phyloP scores from a whole-genome alignment of 2,888 invertebrate species.

The Hedychridium roseum region DNA sequence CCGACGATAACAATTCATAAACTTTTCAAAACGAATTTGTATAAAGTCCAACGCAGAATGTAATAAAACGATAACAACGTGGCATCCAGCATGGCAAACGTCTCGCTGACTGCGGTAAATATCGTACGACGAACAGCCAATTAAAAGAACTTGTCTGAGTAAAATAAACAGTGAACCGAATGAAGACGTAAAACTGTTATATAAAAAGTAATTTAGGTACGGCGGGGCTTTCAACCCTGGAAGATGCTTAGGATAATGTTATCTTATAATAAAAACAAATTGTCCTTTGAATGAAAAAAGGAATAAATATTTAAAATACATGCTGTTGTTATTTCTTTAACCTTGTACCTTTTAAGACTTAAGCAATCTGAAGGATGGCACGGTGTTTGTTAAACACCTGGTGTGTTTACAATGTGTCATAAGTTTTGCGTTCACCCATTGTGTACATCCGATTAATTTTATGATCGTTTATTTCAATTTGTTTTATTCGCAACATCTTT shows the following conservation, averaged over 20 bases:
- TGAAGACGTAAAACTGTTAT: conserved; percentile 59
- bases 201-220: conserved; percentile 63
- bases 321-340: no score
- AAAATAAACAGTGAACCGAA: conserved; percentile 54
- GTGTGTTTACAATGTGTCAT: no score
- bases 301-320: conserved; percentile 65
- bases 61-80: conserved; percentile 29
- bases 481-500: no score
- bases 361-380: no score
- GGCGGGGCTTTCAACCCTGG: conserved; percentile 54
- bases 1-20: conserved; percentile 43
- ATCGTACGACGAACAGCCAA: conserved; percentile 38
- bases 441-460: no score
- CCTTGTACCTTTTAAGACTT: no score
- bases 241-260: conserved; percentile 64
- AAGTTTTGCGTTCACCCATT: no score
- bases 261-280: conserved; percentile 64
- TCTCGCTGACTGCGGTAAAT: conserved; percentile 42
- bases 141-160: conserved; percentile 37
- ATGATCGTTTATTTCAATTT: no score
- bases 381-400: no score
- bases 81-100: conserved; percentile 31
- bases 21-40: conserved; percentile 47
- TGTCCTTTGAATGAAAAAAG: conserved; percentile 62
- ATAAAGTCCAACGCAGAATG: conserved; percentile 47